phyloP scores from a whole-genome alignment of 1,140 invertebrate genomes.

The Copidosoma floridanum region DNA sequence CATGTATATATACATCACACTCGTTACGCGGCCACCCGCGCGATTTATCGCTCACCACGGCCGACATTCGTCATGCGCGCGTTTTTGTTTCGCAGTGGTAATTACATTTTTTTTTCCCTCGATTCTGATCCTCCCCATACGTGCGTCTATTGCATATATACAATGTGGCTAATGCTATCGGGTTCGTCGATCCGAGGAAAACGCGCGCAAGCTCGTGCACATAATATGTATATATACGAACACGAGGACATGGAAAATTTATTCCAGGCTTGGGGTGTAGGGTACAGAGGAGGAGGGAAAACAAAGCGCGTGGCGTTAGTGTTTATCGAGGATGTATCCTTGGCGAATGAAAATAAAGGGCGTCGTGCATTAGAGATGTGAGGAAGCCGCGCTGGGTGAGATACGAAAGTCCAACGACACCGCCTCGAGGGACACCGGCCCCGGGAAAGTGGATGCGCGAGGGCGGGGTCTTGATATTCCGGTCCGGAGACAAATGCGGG shows the following conservation, averaged over 20 bases:
- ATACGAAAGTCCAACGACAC: conserved; percentile 9
- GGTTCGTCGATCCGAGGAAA: too few relatives aligned
- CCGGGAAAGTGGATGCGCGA: not conserved
- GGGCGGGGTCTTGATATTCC: conserved; percentile 19
- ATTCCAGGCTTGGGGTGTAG: too few relatives aligned
- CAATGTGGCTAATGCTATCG: too few relatives aligned
- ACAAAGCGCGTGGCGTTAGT: not conserved
- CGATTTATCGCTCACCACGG: not conserved
- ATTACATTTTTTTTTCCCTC: conserved; percentile 24
- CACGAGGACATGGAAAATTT: too few relatives aligned
- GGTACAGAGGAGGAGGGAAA: too few relatives aligned
- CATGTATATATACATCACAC: not conserved
- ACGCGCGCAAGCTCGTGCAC: too few relatives aligned
- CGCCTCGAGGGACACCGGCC: not conserved
- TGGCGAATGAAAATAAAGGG: conserved; percentile 16
- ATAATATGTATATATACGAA: too few relatives aligned
- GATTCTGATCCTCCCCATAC: not conserved
- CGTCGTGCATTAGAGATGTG: not conserved
- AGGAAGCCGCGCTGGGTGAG: not conserved
- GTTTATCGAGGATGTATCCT: conserved; percentile 16
- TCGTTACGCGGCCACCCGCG: not conserved
- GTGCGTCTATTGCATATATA: not conserved
- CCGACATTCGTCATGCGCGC: conserved; percentile 3
- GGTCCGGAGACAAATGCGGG: conserved; percentile 15
- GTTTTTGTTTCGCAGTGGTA: not conserved